A percentile compares a stretch with the other conserved stretches of the same genome.
These are phyloP conservation scores for Drosophila kohkoa DNA, from an alignment of 1,140 invertebrate genomes.

Conservation along the genomic window DNA sequence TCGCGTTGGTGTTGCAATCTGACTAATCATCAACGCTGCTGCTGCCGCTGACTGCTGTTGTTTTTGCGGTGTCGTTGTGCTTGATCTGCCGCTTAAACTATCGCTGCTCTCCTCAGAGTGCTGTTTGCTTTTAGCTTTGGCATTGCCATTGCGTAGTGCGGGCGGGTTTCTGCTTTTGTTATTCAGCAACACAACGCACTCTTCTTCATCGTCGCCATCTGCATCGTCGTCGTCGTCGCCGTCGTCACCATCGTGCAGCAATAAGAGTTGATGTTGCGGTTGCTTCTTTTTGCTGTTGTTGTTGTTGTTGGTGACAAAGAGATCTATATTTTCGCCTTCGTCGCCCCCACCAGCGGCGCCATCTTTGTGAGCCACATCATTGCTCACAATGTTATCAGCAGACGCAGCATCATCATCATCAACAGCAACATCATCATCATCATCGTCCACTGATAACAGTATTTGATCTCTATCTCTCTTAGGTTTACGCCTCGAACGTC, in stretches of 20 bases:
- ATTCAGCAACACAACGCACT: conserved; percentile 42
- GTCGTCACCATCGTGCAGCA: conserved; percentile 39
- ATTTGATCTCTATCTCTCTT: conserved; percentile 65
- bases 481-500: conserved; percentile 51
- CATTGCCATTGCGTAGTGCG: conserved; percentile 51
- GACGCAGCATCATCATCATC: conserved; percentile 7
- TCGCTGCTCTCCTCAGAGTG: conserved; percentile 57
- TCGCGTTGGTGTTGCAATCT: conserved; percentile 54
- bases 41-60: conserved; percentile 20
- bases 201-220: conserved; percentile 63
- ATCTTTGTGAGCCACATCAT: conserved; percentile 32
- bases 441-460: conserved; percentile 74
- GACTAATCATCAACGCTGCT: conserved; percentile 50
- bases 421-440: conserved; percentile 35
- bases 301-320: conserved; percentile 5
- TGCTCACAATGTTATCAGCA: conserved; percentile 22
- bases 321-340: conserved; percentile 21
- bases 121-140: conserved; percentile 26
- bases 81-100: conserved; percentile 41
- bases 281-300: conserved; percentile 23
- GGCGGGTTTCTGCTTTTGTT: conserved; percentile 31
- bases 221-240: conserved; percentile 54
- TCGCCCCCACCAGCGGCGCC: conserved; percentile 51
- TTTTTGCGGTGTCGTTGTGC: conserved; percentile 33
- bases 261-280: conserved; percentile 53